A percentile compares a stretch with the other conserved stretches of the same genome.
Evolutionary conservation across 2,888 invertebrate genomes (phyloP).

Genomic region (Aricia artaxerxes): DNA sequence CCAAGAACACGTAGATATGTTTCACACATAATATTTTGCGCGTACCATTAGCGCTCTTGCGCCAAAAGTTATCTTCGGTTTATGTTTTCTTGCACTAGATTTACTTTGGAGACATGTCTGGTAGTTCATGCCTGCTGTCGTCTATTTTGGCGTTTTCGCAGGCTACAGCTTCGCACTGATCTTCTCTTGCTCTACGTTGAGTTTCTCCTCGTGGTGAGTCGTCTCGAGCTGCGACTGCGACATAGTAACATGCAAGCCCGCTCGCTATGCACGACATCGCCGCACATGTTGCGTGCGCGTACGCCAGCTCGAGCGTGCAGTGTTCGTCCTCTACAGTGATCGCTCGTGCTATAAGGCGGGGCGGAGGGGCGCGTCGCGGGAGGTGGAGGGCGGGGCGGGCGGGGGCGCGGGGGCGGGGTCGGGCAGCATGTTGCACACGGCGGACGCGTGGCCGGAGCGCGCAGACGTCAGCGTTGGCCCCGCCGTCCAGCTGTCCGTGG

Average conservation of each 20-base stretch:
- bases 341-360: conserved; percentile 26
- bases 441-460: conserved; percentile 95
- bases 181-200: not conserved
- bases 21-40: not conserved
- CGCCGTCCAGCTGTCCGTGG: conserved; percentile 86
- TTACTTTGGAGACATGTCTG: not conserved
- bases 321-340: not conserved
- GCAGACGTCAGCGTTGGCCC: conserved; percentile 90
- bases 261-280: not conserved
- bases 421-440: conserved; percentile 87
- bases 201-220: not conserved
- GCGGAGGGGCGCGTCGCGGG: conserved; percentile 46
- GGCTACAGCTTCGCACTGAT: not conserved
- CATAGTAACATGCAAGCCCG: not conserved
- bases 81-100: not conserved
- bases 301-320: not conserved
- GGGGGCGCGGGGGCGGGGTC: conserved; percentile 48
- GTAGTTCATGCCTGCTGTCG: not conserved
- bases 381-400: conserved; percentile 40
- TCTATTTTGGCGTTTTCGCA: no score
- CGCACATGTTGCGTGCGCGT: not conserved
- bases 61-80: no score
- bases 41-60: no score
- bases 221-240: not conserved
- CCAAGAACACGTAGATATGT: not conserved